Evolutionary conservation across 2,888 invertebrate species (phyloP).

Genomic region (Hecatera dysodea): DNA sequence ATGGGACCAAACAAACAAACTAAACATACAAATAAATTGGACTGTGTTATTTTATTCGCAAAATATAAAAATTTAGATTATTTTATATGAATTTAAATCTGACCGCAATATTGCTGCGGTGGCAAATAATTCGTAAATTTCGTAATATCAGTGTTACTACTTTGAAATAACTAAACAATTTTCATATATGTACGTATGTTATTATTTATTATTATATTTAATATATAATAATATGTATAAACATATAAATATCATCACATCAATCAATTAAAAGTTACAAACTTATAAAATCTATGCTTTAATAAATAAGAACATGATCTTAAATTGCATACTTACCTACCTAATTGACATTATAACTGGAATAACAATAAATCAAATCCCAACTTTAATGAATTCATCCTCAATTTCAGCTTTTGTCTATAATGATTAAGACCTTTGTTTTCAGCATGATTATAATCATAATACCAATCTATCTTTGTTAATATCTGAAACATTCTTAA

Average conservation of each 20-base stretch:
- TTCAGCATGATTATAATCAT: constrained; percentile 19
- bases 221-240: no score
- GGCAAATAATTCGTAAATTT: constrained; percentile 1
- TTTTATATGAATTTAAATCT: constrained; percentile 16
- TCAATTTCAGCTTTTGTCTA: not conserved
- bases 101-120: not conserved
- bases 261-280: no score
- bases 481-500: constrained; percentile 20
- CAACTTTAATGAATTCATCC: not conserved
- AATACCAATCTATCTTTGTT: constrained; percentile 2
- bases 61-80: constrained; percentile 1
- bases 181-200: no score
- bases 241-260: no score
- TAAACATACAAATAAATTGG: constrained; percentile 3
- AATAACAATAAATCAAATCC: not conserved
- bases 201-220: not conserved
- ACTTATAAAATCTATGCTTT: not conserved
- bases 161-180: not conserved
- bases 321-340: not conserved
- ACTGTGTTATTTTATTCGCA: not conserved
- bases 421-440: constrained; percentile 31
- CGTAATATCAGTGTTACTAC: no score
- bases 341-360: not conserved
- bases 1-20: not conserved
- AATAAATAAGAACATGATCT: not conserved